A percentile compares a stretch with the other conserved stretches of the same genome.
Evolutionary conservation across 2,888 invertebrate species (phyloP).

Genomic region (Andrena flavipes): DNA sequence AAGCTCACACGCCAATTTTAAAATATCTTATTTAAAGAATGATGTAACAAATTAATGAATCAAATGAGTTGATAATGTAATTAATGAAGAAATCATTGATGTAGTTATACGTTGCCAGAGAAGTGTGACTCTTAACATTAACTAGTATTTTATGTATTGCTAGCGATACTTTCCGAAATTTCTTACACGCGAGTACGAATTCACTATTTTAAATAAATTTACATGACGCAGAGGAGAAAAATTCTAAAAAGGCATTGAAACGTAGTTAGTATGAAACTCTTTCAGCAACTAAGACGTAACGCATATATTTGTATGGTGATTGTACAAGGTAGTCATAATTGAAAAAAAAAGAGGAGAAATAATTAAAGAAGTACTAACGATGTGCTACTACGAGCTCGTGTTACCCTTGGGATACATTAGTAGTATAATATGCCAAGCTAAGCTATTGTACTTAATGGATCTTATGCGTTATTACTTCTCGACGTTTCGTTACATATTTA

Average conservation of each 20-base stretch:
- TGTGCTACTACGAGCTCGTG: conserved; percentile 48
- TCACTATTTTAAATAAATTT: conserved; percentile 27
- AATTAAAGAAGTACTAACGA: conserved; percentile 33
- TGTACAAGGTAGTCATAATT: conserved; percentile 38
- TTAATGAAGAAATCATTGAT: conserved; percentile 27
- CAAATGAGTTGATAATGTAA: conserved; percentile 2
- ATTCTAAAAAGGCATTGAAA: conserved; percentile 36
- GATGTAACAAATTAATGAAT: conserved; percentile 8
- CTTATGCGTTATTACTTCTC: conserved; percentile 52
- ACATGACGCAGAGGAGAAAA: conserved; percentile 25
- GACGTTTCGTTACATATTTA: conserved; percentile 67
- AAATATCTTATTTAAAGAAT: conserved; percentile 15
- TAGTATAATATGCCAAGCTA: conserved; percentile 30
- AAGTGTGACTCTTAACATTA: conserved; percentile 23
- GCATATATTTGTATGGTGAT: conserved; percentile 48
- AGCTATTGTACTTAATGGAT: conserved; percentile 54
- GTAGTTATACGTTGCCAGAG: conserved; percentile 11
- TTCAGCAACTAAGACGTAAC: conserved; percentile 45
- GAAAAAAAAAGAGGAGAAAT: conserved; percentile 16
- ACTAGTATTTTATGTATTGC: conserved; percentile 15
- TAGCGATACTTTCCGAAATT: conserved; percentile 33
- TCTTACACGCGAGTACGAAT: background rate
- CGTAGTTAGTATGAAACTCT: conserved; percentile 39
- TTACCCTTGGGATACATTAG: conserved; percentile 38
- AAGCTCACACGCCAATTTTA: conserved; percentile 27